Base-by-base conservation (phyloP, 2,113 vertebrate genomes). In the Hypomesus transpacificus region DNA sequence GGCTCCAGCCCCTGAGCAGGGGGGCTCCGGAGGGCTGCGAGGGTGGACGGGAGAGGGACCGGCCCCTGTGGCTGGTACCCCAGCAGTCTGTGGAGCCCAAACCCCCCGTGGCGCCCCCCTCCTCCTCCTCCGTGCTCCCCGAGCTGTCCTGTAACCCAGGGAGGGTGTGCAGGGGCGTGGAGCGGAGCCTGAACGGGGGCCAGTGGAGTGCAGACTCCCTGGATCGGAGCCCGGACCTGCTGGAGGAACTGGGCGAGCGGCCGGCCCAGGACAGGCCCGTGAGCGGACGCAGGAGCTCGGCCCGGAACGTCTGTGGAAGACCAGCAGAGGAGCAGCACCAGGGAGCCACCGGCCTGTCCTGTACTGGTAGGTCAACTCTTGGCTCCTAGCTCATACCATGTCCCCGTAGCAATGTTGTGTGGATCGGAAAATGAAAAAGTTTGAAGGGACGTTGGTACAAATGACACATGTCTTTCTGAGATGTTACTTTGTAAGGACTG, bases 241-340 rank as follows among this genome's bases (percentile, higher is more conserved):
- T 89, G 69, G 89, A 90, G 17, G 88, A 90, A 1, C 74, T 88
- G 0, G 54, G n/a, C 3, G 85, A 82, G 34, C 85, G 69, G 34
- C 34, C 83, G 84, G 59, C 2, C 9, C 39, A 39, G 1, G 93
- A 93, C 70, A 66, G 79, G 14, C 93, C 94, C 52, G 0, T 84
- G 3, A 94, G 93, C 16, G 94, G 94, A 60, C 93, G 94, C 80
- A 93, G 94, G 84, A 91, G 92, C 58, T 91, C 86, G 1, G 76
- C 80, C 17, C 65, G 80, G 31, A 78, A 76, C 69, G 34, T 74
- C 2, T 1, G 69, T 2, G 75, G 70, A 6, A 81, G 69, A 75
- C 78, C 76, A 71, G 56, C 60, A 0, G 77, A 87, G 28, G 88
- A 88, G 61, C 80, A 80, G 46, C 81, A 78, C 3, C 61, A 57